Evolutionary conservation across 2,113 vertebrate species (phyloP).

Genomic region (Symphodus melops): DNA sequence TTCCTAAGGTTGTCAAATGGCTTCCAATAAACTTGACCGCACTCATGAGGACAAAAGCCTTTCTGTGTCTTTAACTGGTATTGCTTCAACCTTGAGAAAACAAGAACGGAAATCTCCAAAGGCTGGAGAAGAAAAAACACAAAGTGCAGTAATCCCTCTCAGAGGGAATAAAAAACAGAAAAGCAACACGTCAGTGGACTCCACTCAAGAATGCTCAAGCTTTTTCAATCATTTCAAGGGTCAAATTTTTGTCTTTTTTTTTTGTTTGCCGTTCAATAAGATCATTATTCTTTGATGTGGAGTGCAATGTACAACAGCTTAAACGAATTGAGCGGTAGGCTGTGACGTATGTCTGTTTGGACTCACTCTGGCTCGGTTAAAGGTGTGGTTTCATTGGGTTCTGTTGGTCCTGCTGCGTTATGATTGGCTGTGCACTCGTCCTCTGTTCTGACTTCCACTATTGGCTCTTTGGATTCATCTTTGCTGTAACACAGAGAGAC

Average conservation of each 20-base stretch:
- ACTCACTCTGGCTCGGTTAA: slow-evolving; percentile 97
- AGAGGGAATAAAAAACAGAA: slow-evolving; percentile 59
- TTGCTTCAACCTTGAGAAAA: slow-evolving; percentile 77
- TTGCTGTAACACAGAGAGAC: slow-evolving; percentile 84
- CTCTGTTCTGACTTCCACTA: slow-evolving; percentile 95
- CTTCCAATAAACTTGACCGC: slow-evolving; percentile 64
- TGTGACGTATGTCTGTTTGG: neutral
- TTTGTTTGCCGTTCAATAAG: slow-evolving; percentile 44
- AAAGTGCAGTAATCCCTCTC: slow-evolving; percentile 64
- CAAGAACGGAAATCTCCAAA: slow-evolving; percentile 65
- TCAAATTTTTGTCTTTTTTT: slow-evolving; percentile 59
- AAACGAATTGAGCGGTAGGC: slow-evolving; percentile 34
- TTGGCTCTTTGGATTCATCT: slow-evolving; percentile 97
- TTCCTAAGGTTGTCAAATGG: slow-evolving; percentile 61
- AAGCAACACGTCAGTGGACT: slow-evolving; percentile 78
- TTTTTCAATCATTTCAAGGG: slow-evolving; percentile 21
- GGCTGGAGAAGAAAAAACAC: slow-evolving; percentile 64
- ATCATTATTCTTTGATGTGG: slow-evolving; percentile 75
- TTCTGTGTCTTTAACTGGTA: slow-evolving; percentile 77
- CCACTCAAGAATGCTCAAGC: slow-evolving; percentile 74
- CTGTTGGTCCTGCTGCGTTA: slow-evolving; percentile 91
- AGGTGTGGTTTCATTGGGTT: slow-evolving; percentile 97
- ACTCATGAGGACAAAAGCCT: slow-evolving; percentile 54
- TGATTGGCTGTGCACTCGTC: slow-evolving; percentile 96
- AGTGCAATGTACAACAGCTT: slow-evolving; percentile 71